phyloP scores from a whole-genome alignment of 2,888 invertebrate species.

The Macrosiphum euphorbiae region DNA sequence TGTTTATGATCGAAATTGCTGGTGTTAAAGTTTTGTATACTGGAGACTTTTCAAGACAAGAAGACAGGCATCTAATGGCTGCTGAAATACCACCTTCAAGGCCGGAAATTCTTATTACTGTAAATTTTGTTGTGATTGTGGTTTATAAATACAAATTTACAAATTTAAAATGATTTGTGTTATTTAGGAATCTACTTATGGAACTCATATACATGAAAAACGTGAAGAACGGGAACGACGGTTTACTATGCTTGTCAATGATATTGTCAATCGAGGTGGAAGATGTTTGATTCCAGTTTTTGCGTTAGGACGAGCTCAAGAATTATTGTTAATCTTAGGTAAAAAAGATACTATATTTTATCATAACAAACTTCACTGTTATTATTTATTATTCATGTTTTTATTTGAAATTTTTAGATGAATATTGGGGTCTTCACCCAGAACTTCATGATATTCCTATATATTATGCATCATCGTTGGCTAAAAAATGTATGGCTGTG shows the following conservation, averaged over 20 bases:
- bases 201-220: constrained; percentile 98
- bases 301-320: constrained; percentile 97
- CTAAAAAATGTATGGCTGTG: constrained; percentile 99
- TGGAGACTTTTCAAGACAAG: constrained; percentile 98
- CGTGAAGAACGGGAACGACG: constrained; percentile 95
- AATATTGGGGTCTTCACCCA: constrained; percentile 97
- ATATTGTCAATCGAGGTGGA: constrained; percentile 97
- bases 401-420: constrained; percentile 76
- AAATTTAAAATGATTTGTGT: constrained; percentile 65
- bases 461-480: constrained; percentile 98
- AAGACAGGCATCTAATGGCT: constrained; percentile 99
- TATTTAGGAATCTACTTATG: constrained; percentile 94
- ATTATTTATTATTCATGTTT: constrained; percentile 24
- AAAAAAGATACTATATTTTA: constrained; percentile 65
- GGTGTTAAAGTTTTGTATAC: constrained; percentile 96
- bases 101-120: constrained; percentile 97
- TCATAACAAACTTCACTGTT: neutral
- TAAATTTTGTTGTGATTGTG: constrained; percentile 70
- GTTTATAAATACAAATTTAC: constrained; percentile 27
- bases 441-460: constrained; percentile 98
- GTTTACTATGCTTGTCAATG: constrained; percentile 92
- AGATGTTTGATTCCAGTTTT: constrained; percentile 98
- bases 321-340: constrained; percentile 89
- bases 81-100: constrained; percentile 97
- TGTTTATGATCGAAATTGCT: constrained; percentile 99